Evolutionary conservation across 2,888 invertebrate species (phyloP).

Genomic region (Lypha dubia): DNA sequence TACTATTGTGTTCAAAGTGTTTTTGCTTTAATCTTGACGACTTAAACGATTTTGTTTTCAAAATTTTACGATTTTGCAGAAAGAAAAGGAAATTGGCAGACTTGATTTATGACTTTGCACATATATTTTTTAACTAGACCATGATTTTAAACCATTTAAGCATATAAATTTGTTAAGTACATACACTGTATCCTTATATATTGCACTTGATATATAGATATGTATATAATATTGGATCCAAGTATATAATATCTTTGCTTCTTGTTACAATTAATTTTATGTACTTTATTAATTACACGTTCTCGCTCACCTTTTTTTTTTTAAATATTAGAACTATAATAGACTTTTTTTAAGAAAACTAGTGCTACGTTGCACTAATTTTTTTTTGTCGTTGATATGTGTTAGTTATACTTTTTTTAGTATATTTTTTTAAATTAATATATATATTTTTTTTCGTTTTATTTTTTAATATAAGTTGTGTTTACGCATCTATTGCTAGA

Average conservation of each 20-base stretch:
- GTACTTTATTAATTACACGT: neutral
- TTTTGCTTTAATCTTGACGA: no score
- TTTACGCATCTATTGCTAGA: constrained; percentile 55
- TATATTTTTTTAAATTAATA: neutral
- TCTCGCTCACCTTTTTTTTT: constrained; percentile 2
- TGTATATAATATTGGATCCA: neutral
- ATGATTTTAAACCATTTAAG: no score
- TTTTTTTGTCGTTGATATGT: neutral
- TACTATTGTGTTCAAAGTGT: no score
- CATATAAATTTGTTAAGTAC: no score
- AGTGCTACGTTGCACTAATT: neutral
- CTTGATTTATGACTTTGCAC: no score
- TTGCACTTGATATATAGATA: no score
- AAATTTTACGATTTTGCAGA: no score
- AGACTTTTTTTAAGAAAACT: neutral
- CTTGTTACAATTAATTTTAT: neutral
- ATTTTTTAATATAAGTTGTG: constrained; percentile 22
- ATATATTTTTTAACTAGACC: no score
- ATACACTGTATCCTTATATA: no score
- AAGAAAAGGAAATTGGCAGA: no score
- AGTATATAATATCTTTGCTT: no score
- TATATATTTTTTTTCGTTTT: neutral
- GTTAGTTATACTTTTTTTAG: neutral
- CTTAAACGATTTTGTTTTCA: no score
- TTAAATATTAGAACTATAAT: neutral